Evolutionary conservation across 2,888 invertebrate species (phyloP).

Genomic region (Mimachlamys varia): DNA sequence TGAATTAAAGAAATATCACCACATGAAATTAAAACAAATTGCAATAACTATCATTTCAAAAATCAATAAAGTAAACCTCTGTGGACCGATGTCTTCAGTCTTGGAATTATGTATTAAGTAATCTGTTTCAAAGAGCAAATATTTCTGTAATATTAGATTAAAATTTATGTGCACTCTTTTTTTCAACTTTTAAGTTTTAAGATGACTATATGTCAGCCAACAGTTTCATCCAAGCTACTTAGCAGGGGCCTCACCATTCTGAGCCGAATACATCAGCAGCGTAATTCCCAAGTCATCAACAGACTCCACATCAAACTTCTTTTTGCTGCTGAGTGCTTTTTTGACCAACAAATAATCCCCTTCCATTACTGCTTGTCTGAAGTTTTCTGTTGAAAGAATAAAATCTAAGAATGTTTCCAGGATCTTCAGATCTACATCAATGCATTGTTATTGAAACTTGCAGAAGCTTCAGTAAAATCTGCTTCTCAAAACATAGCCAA

Average conservation of each 20-base stretch:
- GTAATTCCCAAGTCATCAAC: conserved; percentile 71
- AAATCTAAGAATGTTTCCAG: neutral
- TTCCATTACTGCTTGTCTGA: conserved; percentile 67
- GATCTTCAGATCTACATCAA: neutral
- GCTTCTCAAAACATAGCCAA: neutral
- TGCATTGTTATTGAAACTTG: conserved; percentile 37
- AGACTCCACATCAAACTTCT: conserved; percentile 70
- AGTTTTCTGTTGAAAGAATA: conserved; percentile 59
- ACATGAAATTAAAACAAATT: conserved; percentile 33
- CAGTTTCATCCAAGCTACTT: neutral
- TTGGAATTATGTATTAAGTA: neutral
- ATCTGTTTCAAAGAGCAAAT: neutral
- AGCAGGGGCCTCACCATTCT: conserved; percentile 65
- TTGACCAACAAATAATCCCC: conserved; percentile 69
- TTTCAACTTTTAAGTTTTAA: neutral
- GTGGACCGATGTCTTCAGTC: neutral
- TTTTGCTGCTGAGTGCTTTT: conserved; percentile 64
- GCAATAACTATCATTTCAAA: conserved; percentile 11
- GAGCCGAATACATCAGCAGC: conserved; percentile 76
- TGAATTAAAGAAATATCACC: conserved; percentile 30
- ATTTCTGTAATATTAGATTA: neutral
- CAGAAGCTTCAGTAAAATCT: conserved; percentile 25
- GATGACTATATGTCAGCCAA: neutral
- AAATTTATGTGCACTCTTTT: neutral
- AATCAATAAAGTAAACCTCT: neutral